Conservation (phyloP, 2,888 invertebrate genomes). For the Pilophorus perplexus region DNA sequence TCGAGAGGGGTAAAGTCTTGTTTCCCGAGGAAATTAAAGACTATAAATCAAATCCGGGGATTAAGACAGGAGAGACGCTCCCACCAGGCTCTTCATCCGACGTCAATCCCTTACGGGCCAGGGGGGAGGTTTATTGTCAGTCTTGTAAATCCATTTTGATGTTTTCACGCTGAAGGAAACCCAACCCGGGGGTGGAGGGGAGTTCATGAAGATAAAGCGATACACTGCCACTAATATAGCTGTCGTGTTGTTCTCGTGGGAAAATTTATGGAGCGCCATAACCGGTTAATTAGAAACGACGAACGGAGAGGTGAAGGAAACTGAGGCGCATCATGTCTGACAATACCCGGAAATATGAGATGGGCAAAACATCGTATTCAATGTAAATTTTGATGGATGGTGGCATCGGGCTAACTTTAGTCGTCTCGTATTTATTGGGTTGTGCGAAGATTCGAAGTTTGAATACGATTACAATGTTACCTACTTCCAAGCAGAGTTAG, state of each 20-base stretch:
- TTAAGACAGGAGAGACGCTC: constrained; percentile 33
- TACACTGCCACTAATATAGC: constrained; percentile 25
- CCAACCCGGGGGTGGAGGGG: constrained; percentile 1
- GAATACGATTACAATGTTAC: no score
- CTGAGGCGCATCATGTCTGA: no score
- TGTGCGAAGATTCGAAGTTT: no score
- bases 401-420: no score
- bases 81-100: not conserved
- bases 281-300: constrained; percentile 32
- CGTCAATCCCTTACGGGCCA: not conserved
- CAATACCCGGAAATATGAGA: no score
- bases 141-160: constrained; percentile 36
- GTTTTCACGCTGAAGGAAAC: constrained; percentile 12
- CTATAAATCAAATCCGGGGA: constrained; percentile 37
- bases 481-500: no score
- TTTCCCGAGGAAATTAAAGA: constrained; percentile 35
- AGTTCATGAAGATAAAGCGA: constrained; percentile 34
- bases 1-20: not conserved
- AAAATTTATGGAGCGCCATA: constrained; percentile 18
- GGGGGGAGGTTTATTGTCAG: constrained; percentile 29
- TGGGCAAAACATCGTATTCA: no score
- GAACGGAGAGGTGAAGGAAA: no score
- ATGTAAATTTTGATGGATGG: no score
- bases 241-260: constrained; percentile 20
- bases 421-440: no score